These are phyloP conservation scores for Microchirus variegatus DNA, from an alignment of 2,797 vertebrate genomes.

Conservation along the genomic window DNA sequence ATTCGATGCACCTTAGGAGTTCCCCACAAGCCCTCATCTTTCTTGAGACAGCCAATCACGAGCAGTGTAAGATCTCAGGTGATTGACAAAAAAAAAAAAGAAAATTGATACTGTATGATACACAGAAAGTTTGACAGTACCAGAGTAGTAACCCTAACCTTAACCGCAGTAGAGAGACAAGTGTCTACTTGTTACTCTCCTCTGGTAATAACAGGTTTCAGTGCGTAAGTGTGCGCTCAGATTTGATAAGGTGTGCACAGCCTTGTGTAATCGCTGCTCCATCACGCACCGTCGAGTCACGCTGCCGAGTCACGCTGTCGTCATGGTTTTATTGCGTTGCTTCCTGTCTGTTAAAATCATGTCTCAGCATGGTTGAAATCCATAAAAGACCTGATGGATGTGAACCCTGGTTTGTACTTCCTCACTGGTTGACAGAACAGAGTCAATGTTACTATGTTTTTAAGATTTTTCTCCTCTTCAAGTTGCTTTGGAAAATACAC, in stretches of 20 bases:
- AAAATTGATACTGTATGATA: too few relatives aligned
- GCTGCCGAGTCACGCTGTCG: conserved; percentile 41
- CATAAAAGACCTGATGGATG: conserved; percentile 15
- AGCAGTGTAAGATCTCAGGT: too few relatives aligned
- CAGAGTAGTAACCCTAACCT: too few relatives aligned
- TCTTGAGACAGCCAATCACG: too few relatives aligned
- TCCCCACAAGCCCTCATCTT: too few relatives aligned
- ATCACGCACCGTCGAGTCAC: conserved; percentile 42
- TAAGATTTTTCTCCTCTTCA: background rate
- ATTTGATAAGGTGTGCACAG: conserved; percentile 46
- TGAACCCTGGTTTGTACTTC: conserved; percentile 2
- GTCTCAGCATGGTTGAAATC: conserved; percentile 18
- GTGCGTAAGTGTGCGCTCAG: conserved; percentile 25
- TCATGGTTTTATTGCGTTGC: conserved; percentile 42
- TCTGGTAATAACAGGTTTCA: conserved; percentile 22
- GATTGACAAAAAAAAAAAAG: too few relatives aligned
- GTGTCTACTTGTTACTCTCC: too few relatives aligned
- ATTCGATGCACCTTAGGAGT: too few relatives aligned
- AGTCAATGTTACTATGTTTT: background rate
- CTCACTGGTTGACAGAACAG: conserved; percentile 3
- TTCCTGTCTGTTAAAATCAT: conserved; percentile 21
- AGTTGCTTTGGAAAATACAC: conserved; percentile 19
- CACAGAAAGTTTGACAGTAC: too few relatives aligned
- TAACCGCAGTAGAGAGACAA: too few relatives aligned
- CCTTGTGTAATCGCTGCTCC: conserved; percentile 42